Percentiles rank a stretch among this genome's conserved stretches.
phyloP scores from a whole-genome alignment of 2,797 vertebrate species.

The Rhinella marina region DNA sequence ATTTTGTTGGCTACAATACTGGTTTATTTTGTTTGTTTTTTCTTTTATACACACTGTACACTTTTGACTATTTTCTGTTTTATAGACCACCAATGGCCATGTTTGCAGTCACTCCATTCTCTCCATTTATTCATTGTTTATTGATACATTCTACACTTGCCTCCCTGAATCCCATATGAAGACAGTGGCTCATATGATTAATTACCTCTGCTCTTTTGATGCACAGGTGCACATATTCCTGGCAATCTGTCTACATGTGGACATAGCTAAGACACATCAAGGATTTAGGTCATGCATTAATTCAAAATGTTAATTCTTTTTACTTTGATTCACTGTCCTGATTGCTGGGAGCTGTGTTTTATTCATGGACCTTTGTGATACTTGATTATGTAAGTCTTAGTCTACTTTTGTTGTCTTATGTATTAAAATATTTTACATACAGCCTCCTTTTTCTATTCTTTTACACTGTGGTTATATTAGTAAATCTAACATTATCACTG shows the following conservation, averaged over 20 bases:
- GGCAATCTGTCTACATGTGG: slow-evolving; percentile 48
- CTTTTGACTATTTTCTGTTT: neutral
- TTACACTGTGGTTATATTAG: too few relatives aligned
- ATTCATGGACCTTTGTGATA: neutral
- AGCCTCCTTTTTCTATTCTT: too few relatives aligned
- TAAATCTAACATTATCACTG: too few relatives aligned
- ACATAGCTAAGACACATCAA: slow-evolving; percentile 34
- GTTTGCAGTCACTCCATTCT: neutral
- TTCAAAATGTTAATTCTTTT: slow-evolving; percentile 22
- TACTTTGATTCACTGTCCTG: neutral
- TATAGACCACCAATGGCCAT: neutral
- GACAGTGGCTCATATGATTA: slow-evolving; percentile 34
- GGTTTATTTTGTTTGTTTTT: too few relatives aligned
- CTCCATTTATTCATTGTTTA: neutral
- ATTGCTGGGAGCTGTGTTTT: neutral
- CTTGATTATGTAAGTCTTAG: neutral
- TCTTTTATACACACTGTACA: too few relatives aligned
- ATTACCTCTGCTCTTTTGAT: slow-evolving; percentile 52
- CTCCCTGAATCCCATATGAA: slow-evolving; percentile 36
- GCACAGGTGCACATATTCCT: slow-evolving; percentile 49
- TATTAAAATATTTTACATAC: too few relatives aligned
- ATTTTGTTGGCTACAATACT: neutral
- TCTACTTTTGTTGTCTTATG: neutral
- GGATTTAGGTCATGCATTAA: slow-evolving; percentile 46
- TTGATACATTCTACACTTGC: slow-evolving; percentile 5